A percentile compares a stretch with the other conserved stretches of the same genome.
Conservation (phyloP, 2,797 vertebrate genomes). For the Sebastes hubbsi region DNA sequence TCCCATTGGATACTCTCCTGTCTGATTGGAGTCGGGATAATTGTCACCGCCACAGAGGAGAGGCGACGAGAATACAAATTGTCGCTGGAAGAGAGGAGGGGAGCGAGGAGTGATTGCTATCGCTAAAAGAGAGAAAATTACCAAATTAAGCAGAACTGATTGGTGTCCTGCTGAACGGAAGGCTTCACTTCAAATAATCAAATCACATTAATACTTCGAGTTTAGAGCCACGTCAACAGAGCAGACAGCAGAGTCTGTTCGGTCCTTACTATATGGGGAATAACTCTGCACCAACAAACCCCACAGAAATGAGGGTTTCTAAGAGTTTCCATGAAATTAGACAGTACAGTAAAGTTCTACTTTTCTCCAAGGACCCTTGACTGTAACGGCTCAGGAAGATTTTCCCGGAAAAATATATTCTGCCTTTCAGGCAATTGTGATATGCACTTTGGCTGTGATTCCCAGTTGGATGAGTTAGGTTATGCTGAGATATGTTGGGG, state of each 20-base stretch:
- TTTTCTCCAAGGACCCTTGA: conserved; percentile 24
- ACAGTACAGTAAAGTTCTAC: not conserved
- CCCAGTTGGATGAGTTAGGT: conserved; percentile 16
- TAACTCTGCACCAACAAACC: conserved; percentile 5
- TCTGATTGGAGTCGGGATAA: conserved; percentile 71
- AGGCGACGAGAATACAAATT: conserved; percentile 54
- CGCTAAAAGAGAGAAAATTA: conserved; percentile 65
- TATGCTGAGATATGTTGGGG: not conserved
- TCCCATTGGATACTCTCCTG: conserved; percentile 42
- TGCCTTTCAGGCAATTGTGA: conserved; percentile 35
- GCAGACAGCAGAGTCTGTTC: conserved; percentile 4
- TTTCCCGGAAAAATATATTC: conserved; percentile 24
- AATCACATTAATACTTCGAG: conserved; percentile 38
- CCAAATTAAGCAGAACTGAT: conserved; percentile 66
- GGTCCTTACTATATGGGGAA: conserved; percentile 16
- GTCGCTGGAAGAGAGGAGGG: conserved; percentile 23
- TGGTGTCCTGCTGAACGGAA: conserved; percentile 62
- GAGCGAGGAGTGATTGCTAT: conserved; percentile 53
- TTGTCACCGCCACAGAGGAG: conserved; percentile 55
- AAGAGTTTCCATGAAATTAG: conserved; percentile 33
- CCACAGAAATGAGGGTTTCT: conserved; percentile 7
- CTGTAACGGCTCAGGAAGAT: conserved; percentile 19
- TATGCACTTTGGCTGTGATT: conserved; percentile 30
- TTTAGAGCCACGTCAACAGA: conserved; percentile 8
- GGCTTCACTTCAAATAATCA: conserved; percentile 54